phyloP scores from a whole-genome alignment of 1,140 invertebrate genomes.

The Scaptomyza graminum region DNA sequence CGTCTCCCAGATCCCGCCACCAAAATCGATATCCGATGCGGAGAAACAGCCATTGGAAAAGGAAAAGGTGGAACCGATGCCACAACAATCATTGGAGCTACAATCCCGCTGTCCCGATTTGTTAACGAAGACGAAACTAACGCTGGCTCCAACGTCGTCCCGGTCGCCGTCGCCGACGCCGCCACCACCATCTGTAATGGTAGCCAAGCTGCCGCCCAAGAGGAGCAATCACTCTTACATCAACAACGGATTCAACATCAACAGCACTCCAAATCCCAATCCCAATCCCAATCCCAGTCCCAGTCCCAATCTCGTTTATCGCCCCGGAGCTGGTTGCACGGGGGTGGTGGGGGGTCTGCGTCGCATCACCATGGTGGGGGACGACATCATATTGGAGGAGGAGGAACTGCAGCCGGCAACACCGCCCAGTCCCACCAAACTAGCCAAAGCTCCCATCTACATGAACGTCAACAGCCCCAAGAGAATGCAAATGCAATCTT shows the following conservation, averaged over 20 bases:
- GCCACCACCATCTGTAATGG: conserved; percentile 37
- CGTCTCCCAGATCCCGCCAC: conserved; percentile 82
- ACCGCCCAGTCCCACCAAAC: conserved; percentile 37
- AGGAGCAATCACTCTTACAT: conserved; percentile 78
- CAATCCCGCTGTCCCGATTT: conserved; percentile 52
- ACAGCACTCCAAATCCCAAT: too few relatives aligned
- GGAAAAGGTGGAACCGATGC: conserved; percentile 1
- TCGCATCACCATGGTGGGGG: conserved; percentile 76
- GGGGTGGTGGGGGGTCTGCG: conserved; percentile 34
- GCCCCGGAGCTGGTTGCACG: conserved; percentile 54
- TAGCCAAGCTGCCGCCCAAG: conserved; percentile 57
- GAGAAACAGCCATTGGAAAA: conserved; percentile 9
- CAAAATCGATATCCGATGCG: conserved; percentile 1
- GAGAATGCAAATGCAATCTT: conserved; percentile 59
- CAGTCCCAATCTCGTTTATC: conserved; percentile 54
- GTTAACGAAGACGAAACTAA: conserved; percentile 48
- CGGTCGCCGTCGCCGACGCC: neutral
- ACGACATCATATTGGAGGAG: conserved; percentile 82
- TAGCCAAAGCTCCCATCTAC: conserved; percentile 59
- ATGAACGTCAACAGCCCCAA: conserved; percentile 77
- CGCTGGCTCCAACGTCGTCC: conserved; percentile 18
- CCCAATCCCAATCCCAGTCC: conserved; percentile 30
- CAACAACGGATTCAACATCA: conserved; percentile 76
- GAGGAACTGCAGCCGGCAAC: conserved; percentile 62
- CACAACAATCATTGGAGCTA: conserved; percentile 52